Evolutionary conservation across 2,113 vertebrate species (phyloP).

Genomic region (Saguinus midas): DNA sequence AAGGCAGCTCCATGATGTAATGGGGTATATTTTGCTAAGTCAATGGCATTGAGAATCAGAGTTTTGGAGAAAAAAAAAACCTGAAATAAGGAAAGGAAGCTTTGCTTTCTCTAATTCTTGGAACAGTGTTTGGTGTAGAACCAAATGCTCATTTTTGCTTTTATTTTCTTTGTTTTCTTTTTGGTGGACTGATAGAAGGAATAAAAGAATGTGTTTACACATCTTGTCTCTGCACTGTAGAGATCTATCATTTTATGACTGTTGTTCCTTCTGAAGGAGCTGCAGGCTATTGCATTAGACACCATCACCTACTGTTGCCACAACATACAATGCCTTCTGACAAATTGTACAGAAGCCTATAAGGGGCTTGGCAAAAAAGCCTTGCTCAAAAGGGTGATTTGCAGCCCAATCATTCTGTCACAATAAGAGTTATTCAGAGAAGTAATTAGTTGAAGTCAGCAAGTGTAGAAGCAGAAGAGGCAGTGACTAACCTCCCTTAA

Average conservation of each 20-base stretch:
- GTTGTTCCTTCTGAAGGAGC: neutral
- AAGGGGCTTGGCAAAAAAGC: conserved; percentile 15
- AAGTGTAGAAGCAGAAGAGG: conserved; percentile 28
- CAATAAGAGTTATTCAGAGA: conserved; percentile 26
- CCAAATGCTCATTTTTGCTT: neutral
- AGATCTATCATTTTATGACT: neutral
- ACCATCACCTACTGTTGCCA: neutral
- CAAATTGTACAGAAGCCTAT: conserved; percentile 16
- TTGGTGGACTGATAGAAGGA: neutral
- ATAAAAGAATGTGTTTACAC: neutral
- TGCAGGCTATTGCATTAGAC: neutral
- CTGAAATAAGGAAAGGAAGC: neutral
- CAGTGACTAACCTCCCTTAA: neutral
- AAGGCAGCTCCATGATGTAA: neutral
- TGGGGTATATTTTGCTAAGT: neutral
- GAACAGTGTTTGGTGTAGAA: neutral
- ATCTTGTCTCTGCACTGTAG: neutral
- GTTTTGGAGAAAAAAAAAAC: neutral
- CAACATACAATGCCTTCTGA: neutral
- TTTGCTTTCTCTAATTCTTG: neutral
- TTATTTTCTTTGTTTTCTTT: neutral
- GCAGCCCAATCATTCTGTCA: conserved; percentile 29
- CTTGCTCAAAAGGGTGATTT: conserved; percentile 52
- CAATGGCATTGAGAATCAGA: neutral
- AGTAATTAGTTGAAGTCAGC: conserved; percentile 51